These are phyloP conservation scores for Nephotettix cincticeps DNA, from an alignment of 1,140 invertebrate genomes.

Conservation along the genomic window DNA sequence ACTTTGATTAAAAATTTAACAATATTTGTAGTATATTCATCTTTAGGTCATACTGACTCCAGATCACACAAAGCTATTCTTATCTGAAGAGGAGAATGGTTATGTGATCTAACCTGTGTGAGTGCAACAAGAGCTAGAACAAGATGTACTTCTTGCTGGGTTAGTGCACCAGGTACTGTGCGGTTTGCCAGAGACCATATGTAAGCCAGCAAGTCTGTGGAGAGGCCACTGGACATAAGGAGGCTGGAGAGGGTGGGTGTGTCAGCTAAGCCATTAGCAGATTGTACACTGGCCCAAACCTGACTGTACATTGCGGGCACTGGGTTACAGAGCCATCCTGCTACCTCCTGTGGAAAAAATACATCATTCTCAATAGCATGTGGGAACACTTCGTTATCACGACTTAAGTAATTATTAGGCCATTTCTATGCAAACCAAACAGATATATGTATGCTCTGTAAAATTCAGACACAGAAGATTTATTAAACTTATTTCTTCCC, in stretches of 20 bases:
- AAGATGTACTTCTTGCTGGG: constrained; percentile 59
- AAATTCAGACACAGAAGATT: no score
- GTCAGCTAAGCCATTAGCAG: constrained; percentile 49
- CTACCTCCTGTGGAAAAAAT: neutral
- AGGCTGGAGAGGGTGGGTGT: constrained; percentile 61
- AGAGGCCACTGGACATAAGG: constrained; percentile 59
- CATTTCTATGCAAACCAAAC: no score
- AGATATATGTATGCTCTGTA: no score
- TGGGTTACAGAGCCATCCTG: constrained; percentile 3
- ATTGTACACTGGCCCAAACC: constrained; percentile 16
- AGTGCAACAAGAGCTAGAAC: constrained; percentile 61
- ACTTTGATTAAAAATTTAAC: no score
- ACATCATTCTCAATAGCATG: no score
- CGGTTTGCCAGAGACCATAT: constrained; percentile 65
- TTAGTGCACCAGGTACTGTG: constrained; percentile 59
- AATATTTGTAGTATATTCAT: no score
- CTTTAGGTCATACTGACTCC: no score
- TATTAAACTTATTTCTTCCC: no score
- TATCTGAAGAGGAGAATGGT: no score
- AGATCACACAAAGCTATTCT: no score
- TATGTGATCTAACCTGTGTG: constrained; percentile 59
- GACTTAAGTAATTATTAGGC: no score
- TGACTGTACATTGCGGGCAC: neutral
- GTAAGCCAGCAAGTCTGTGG: constrained; percentile 58
- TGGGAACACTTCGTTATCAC: no score